A percentile compares a stretch with the other conserved stretches of the same genome.
phyloP scores from a whole-genome alignment of 2,797 vertebrate species.

The Neopelma chrysocephalum region DNA sequence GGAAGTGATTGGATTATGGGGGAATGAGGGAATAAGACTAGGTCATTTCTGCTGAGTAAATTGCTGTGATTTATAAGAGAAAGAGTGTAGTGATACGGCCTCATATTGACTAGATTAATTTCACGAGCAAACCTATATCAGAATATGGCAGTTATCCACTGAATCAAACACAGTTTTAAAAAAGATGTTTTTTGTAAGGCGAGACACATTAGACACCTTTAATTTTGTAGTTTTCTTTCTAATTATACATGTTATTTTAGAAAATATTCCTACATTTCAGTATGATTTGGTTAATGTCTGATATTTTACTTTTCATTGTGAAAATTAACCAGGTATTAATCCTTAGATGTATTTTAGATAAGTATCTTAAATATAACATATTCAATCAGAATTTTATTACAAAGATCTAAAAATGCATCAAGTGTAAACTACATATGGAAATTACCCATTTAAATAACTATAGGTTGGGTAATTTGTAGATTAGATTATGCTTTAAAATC shows the following conservation, averaged over 20 bases:
- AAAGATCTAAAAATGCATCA: neutral
- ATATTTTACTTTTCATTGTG: neutral
- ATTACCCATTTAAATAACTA: neutral
- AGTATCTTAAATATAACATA: neutral
- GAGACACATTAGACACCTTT: neutral
- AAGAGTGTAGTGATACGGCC: slow-evolving; percentile 82
- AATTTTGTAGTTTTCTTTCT: neutral
- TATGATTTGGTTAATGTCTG: neutral
- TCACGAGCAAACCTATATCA: slow-evolving; percentile 95
- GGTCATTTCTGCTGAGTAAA: slow-evolving; percentile 87
- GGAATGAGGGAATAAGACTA: slow-evolving; percentile 82
- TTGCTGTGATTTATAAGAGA: slow-evolving; percentile 97
- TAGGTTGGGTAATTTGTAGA: neutral
- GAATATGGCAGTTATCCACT: slow-evolving; percentile 76
- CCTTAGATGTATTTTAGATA: neutral
- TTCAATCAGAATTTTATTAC: neutral
- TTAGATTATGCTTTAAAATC: neutral
- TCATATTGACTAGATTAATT: slow-evolving; percentile 84
- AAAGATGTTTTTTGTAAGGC: neutral
- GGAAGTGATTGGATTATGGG: slow-evolving; percentile 97
- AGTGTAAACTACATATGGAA: neutral
- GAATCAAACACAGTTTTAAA: slow-evolving; percentile 76
- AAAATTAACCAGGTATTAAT: neutral
- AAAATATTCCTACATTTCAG: neutral
- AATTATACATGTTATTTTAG: neutral